These are phyloP conservation scores for Cryptoblepharus egeriae DNA, from an alignment of 2,797 vertebrate genomes.

Conservation along the genomic window DNA sequence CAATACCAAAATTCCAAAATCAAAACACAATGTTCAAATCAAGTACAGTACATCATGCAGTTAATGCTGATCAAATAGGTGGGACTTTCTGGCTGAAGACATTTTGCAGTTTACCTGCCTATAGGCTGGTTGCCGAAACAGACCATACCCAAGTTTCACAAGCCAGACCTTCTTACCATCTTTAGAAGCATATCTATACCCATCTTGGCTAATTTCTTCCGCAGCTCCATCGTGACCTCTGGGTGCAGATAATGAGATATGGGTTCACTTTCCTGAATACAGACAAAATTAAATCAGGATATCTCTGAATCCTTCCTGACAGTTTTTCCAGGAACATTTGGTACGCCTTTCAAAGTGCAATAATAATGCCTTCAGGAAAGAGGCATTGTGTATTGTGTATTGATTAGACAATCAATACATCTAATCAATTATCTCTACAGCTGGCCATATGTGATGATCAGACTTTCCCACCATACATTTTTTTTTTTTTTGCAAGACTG, in stretches of 20 bases:
- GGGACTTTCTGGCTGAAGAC: background rate
- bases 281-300: conserved; percentile 35
- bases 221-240: conserved; percentile 78
- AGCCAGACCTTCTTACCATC: conserved; percentile 84
- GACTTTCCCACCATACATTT: background rate
- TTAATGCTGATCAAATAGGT: background rate
- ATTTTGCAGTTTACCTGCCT: background rate
- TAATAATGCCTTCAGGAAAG: background rate
- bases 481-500: background rate
- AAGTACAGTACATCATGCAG: background rate
- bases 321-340: background rate
- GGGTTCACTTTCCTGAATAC: conserved; percentile 86
- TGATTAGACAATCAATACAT: too few species aligned
- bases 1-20: background rate
- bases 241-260: conserved; percentile 87
- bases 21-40: background rate
- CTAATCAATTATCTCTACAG: background rate
- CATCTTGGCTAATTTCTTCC: conserved; percentile 88
- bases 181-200: conserved; percentile 93
- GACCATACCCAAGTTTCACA: background rate
- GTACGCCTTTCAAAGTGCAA: background rate
- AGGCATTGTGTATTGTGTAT: too few species aligned
- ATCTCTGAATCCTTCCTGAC: background rate
- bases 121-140: background rate
- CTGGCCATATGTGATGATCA: background rate